Evolutionary conservation across 2,113 vertebrate species (phyloP).

Genomic region (Corydoras maculifer): DNA sequence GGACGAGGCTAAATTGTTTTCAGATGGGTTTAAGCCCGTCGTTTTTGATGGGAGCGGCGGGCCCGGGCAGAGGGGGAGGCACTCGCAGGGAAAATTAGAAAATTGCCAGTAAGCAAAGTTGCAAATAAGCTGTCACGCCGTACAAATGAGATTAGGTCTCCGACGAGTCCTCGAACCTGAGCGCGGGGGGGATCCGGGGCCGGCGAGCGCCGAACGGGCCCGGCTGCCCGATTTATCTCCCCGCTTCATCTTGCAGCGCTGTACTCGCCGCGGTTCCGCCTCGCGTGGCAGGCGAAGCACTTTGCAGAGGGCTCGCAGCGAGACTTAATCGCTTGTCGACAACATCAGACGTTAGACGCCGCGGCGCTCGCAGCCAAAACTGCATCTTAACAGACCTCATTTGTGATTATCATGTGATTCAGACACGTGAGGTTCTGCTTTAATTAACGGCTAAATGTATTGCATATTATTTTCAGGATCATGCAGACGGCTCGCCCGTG

Average conservation of each 20-base stretch:
- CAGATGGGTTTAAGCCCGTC: slow-evolving; percentile 54
- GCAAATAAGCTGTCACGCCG: slow-evolving; percentile 73
- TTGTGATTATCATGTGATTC: slow-evolving; percentile 30
- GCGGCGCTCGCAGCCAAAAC: slow-evolving; percentile 47
- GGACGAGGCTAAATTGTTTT: slow-evolving; percentile 57
- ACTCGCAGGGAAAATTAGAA: slow-evolving; percentile 47
- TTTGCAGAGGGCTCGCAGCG: slow-evolving; percentile 61
- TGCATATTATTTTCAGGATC: neutral
- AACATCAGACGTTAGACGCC: slow-evolving; percentile 51
- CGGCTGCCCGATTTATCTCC: slow-evolving; percentile 61
- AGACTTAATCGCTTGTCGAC: slow-evolving; percentile 61
- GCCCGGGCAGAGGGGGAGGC: too few relatives aligned
- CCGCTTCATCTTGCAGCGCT: slow-evolving; percentile 56
- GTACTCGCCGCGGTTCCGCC: slow-evolving; percentile 57
- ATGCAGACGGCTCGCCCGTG: neutral
- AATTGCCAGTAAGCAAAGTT: slow-evolving; percentile 61
- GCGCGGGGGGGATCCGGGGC: slow-evolving; percentile 51
- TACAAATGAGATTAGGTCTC: slow-evolving; percentile 78
- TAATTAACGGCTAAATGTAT: neutral
- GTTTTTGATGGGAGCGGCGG: too few relatives aligned
- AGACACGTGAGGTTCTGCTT: neutral
- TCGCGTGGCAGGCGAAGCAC: slow-evolving; percentile 53
- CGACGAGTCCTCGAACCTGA: slow-evolving; percentile 60
- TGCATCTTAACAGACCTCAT: slow-evolving; percentile 38
- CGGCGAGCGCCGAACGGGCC: slow-evolving; percentile 56